These are phyloP conservation scores for Aegypius monachus DNA, from an alignment of 2,113 vertebrate genomes.

Conservation along the genomic window DNA sequence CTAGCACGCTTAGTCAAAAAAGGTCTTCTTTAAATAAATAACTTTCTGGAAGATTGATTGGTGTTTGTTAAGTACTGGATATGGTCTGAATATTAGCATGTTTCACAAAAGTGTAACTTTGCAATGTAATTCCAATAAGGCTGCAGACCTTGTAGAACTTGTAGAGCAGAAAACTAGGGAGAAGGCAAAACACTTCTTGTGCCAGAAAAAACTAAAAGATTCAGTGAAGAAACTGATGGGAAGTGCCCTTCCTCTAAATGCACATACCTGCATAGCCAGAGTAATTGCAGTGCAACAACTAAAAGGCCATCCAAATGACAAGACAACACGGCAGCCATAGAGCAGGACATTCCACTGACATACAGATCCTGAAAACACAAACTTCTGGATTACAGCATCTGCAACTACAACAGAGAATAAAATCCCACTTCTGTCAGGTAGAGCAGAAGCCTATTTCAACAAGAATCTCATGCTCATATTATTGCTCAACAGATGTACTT, in stretches of 20 bases:
- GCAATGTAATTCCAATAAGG: background rate
- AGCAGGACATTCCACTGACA: background rate
- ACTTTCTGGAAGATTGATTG: background rate
- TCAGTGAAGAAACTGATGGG: background rate
- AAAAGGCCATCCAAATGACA: background rate
- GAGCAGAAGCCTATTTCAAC: background rate
- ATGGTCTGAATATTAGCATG: background rate
- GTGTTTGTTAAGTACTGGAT: background rate
- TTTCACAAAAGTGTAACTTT: background rate
- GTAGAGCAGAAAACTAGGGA: background rate
- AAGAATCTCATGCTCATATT: background rate
- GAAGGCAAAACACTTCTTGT: background rate
- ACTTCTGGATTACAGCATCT: background rate
- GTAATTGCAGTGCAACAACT: background rate
- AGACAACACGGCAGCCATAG: background rate
- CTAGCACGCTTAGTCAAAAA: background rate
- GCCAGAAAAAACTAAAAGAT: background rate
- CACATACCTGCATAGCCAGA: background rate
- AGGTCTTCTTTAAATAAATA: background rate
- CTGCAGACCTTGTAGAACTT: background rate
- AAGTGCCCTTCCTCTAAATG: background rate
- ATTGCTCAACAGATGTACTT: constrained; percentile 22
- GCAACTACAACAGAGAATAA: background rate
- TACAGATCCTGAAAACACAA: background rate
- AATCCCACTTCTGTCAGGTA: background rate